phyloP scores from a whole-genome alignment of 2,797 vertebrate genomes.

The Glyptemys insculpta region DNA sequence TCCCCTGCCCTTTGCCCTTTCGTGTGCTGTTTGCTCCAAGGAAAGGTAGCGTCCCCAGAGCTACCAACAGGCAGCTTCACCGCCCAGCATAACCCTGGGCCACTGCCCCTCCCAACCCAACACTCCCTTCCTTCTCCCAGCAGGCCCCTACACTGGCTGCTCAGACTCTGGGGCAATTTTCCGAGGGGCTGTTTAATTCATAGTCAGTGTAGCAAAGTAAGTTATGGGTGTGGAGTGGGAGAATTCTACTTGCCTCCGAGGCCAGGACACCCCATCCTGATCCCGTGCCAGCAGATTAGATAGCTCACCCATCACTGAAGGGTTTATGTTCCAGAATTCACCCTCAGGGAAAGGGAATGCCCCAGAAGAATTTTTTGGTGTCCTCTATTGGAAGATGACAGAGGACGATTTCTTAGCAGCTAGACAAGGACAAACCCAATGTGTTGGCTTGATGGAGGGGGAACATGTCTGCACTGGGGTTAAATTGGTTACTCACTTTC shows the following conservation, averaged over 20 bases:
- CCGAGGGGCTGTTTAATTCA: background rate
- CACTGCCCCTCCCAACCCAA: background rate
- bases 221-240: background rate
- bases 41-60: background rate
- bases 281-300: background rate
- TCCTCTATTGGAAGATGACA: background rate
- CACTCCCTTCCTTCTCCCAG: too few species aligned
- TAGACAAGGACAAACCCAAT: background rate
- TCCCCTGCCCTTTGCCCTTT: background rate
- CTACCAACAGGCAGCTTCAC: background rate
- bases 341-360: background rate
- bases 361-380: background rate
- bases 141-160: too few species aligned
- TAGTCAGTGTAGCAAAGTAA: background rate
- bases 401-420: background rate
- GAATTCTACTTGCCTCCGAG: background rate
- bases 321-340: background rate
- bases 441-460: background rate
- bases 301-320: background rate
- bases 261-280: background rate
- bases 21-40: background rate
- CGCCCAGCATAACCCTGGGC: too few species aligned
- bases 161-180: background rate
- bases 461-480: background rate
- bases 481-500: background rate